Percentiles rank a stretch among this genome's conserved stretches.
phyloP scores from a whole-genome alignment of 2,888 invertebrate species.

The Hirtodrosophila histrioides region DNA sequence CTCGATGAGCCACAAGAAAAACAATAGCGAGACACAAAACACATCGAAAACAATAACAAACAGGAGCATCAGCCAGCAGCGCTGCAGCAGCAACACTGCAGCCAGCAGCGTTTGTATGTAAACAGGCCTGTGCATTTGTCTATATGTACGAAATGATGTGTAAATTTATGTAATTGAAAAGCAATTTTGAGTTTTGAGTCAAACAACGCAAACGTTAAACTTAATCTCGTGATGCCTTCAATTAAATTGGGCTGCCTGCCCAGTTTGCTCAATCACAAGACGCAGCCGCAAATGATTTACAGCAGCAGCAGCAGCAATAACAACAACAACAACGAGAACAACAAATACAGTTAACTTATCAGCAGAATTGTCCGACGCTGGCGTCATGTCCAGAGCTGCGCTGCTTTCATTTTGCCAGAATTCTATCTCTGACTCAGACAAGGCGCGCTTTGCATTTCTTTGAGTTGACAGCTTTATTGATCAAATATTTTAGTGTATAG shows the following conservation, averaged over 20 bases:
- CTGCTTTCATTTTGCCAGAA: slow-evolving; percentile 25
- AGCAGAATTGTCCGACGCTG: slow-evolving; percentile 5
- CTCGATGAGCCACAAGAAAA: not conserved
- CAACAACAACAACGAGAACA: not conserved
- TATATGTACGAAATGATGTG: slow-evolving; percentile 24
- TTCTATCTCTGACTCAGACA: slow-evolving; percentile 38
- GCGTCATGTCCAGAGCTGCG: slow-evolving; percentile 9
- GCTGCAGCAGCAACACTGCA: slow-evolving; percentile 37
- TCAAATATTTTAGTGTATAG: slow-evolving; percentile 65
- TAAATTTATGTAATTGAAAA: slow-evolving; percentile 74
- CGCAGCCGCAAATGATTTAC: slow-evolving; percentile 28
- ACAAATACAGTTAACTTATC: slow-evolving; percentile 27
- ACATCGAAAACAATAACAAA: slow-evolving; percentile 30
- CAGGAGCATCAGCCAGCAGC: slow-evolving; percentile 14
- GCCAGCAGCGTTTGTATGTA: slow-evolving; percentile 52
- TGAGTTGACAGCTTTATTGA: slow-evolving; percentile 59
- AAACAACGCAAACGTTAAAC: slow-evolving; percentile 31
- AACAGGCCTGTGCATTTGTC: slow-evolving; percentile 17
- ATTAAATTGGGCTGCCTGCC: slow-evolving; percentile 53
- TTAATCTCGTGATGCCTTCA: slow-evolving; percentile 63
- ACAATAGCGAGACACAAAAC: not conserved
- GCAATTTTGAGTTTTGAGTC: slow-evolving; percentile 37
- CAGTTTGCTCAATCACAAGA: slow-evolving; percentile 21
- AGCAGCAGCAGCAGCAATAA: slow-evolving; percentile 3
- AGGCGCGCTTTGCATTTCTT: slow-evolving; percentile 40